Evolutionary conservation across 2,888 invertebrate species (phyloP).

Genomic region (Lithophane leautieri): DNA sequence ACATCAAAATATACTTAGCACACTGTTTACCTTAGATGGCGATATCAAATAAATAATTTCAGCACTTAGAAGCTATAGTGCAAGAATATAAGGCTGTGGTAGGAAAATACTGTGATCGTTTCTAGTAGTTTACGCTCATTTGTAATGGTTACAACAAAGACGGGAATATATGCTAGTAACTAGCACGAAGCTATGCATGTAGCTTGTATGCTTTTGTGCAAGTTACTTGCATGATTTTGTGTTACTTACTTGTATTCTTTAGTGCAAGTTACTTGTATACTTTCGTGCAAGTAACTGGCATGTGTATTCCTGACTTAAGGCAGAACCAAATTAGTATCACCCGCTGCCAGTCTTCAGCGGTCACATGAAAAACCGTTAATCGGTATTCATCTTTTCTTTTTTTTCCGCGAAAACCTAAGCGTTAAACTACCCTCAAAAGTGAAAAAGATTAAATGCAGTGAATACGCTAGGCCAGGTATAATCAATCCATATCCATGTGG

Average conservation of each 20-base stretch:
- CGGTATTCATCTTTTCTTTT: not conserved
- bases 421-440: slow-evolving; percentile 22
- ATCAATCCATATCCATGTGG: not conserved
- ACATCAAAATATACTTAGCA: not conserved
- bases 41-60: slow-evolving; percentile 22
- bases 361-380: not conserved
- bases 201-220: not conserved
- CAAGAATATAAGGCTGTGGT: slow-evolving; percentile 51
- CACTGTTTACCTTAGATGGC: not conserved
- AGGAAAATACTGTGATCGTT: slow-evolving; percentile 45
- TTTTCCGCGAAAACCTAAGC: not conserved
- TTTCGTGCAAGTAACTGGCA: not conserved
- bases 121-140: slow-evolving; percentile 30
- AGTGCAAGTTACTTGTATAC: not conserved
- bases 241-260: not conserved
- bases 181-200: not conserved
- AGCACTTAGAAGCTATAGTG: slow-evolving; percentile 43
- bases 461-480: slow-evolving; percentile 17
- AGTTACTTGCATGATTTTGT: not conserved
- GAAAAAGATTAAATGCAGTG: slow-evolving; percentile 32
- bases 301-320: not conserved
- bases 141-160: not conserved
- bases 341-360: too few species aligned
- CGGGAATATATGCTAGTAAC: not conserved
- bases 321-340: not conserved